Conservation (phyloP, 2,797 vertebrate genomes). For the Hozukius guyotensis region DNA sequence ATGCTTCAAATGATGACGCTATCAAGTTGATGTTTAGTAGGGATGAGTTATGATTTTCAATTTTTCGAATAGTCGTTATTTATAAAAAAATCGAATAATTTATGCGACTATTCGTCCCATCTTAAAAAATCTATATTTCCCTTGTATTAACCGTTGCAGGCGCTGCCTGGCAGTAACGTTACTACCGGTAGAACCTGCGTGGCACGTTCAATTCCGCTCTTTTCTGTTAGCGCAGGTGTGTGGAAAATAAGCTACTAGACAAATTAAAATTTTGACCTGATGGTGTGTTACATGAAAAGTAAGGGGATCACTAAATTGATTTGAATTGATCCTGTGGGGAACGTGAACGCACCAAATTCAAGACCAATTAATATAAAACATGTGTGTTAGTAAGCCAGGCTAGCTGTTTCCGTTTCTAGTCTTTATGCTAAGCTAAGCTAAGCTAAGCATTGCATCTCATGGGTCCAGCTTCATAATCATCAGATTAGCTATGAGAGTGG, state of each 20-base stretch:
- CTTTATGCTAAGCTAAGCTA: background rate
- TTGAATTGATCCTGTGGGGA: background rate
- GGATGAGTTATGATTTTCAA: background rate
- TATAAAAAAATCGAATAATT: too few species aligned
- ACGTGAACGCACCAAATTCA: background rate
- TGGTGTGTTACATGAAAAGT: background rate
- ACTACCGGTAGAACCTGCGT: too few species aligned
- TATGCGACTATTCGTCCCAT: too few species aligned
- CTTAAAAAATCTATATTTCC: too few species aligned
- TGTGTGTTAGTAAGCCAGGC: background rate
- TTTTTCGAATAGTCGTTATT: too few species aligned
- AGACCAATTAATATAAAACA: background rate
- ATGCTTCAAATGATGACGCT: background rate
- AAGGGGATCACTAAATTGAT: background rate
- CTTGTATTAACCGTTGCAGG: too few species aligned
- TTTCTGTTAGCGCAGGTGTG: too few species aligned
- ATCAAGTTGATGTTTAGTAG: background rate
- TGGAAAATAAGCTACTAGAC: too few species aligned
- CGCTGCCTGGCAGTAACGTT: too few species aligned
- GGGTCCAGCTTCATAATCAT: background rate
- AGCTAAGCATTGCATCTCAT: background rate
- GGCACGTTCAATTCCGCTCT: too few species aligned
- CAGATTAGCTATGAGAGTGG: background rate
- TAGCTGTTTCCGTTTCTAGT: background rate
- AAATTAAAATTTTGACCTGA: background rate